A percentile compares a stretch with the other conserved stretches of the same genome.
Evolutionary conservation across 2,113 vertebrate species (phyloP).

Genomic region (Phylloscopus whistleri): DNA sequence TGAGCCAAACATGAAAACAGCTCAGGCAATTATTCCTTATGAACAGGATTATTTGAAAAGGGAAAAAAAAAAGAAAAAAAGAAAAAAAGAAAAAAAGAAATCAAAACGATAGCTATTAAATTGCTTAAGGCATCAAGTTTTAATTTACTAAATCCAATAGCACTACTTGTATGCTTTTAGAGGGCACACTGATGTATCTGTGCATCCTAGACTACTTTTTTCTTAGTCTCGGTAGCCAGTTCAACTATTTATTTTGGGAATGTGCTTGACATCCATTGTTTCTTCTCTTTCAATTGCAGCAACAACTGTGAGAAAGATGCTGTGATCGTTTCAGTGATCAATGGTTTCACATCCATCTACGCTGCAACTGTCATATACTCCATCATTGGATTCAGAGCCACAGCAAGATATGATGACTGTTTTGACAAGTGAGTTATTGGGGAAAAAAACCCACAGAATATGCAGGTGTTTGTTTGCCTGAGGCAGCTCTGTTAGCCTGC

Average conservation of each 20-base stretch:
- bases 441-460: background rate
- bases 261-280: background rate
- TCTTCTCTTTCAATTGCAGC: slow-evolving; percentile 64
- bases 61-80: fast-evolving
- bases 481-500: background rate
- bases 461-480: background rate
- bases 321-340: slow-evolving; percentile 88
- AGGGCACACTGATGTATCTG: background rate
- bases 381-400: slow-evolving; percentile 96
- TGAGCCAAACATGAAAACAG: background rate
- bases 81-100: background rate
- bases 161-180: background rate
- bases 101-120: background rate
- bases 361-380: slow-evolving; percentile 93
- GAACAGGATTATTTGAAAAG: background rate
- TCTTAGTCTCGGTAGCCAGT: background rate
- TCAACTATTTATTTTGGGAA: background rate
- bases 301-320: slow-evolving; percentile 95
- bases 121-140: background rate
- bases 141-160: background rate
- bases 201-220: background rate
- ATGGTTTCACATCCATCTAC: slow-evolving; percentile 91
- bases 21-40: background rate
- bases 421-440: slow-evolving; percentile 69
- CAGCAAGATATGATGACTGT: slow-evolving; percentile 84